Base-by-base conservation (phyloP, 2,113 vertebrate genomes). In the Siniperca knerii region DNA sequence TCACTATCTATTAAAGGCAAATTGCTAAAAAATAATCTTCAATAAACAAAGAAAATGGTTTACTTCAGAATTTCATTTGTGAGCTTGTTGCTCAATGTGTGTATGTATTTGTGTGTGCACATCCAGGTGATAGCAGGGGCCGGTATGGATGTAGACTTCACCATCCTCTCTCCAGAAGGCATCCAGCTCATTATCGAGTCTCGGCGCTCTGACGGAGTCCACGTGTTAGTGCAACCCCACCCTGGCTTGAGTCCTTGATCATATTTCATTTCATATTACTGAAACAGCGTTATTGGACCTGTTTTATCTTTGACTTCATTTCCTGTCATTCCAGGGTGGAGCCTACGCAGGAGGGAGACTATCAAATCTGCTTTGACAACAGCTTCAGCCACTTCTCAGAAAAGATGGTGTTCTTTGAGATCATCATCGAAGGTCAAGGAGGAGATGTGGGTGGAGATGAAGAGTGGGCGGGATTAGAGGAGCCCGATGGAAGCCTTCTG, bases 371-470 rank as follows among this genome's bases (percentile, higher is more conserved):
- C 92, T 98, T 98, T 12, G 97, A 98, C 93, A 98, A 98, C 94
- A 96, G 95, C 90, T 98, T 98, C 95, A 98, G 97, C 84, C 96
- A 95, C 61, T 97, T 98, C 92, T 98, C 97, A 0, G 97, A 98
- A 93, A 98, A 98, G 93, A 90, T 97, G 78, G 97, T 98, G 64
- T 98, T 98, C 94, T 98, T 98, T 0, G 97, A 98, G 92, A 95
- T 98, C 77, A 96, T 98, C 92, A 75, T 95, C 6, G 96, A 96
- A 46, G 87, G 87, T 2, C 90, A 91, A 50, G 91, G 88, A 40
- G 90, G 95, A 3, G 97, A 96, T 0, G 94, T 94, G 29, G 96
- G 94, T 4, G 95, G 90, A 0, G 97, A 96, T 4, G 95, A 95
- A 0, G 95, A 96, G 81, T 97, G 97, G 97, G 89, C 89, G 0